Evolutionary conservation across 35 echinoderm and acorn worm genomes (phyloP), one percentile per base, ranked within the genome.

Genomic region (Diadema setosum): DNA sequence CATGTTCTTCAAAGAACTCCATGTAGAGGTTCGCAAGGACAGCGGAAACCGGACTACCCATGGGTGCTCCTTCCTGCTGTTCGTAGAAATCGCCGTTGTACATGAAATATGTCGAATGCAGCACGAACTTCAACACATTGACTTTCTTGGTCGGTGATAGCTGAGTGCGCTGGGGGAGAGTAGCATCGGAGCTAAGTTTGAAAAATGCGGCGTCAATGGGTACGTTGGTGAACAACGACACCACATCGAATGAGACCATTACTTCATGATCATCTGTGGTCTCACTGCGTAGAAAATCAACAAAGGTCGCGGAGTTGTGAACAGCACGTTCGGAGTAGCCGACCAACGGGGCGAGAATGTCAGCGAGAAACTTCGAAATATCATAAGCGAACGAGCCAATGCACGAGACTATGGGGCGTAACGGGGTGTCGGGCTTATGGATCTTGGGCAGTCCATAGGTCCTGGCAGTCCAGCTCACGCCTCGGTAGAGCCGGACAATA

Each of bases 21-120:
- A 87, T 87, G 44, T 70, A 87, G 16, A 87, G 5, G 43, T 87
- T 87, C 11, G 85, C 85, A 7, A 87, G 36, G 34, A 87, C 41
- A 32, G 64, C 57, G n/a, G 58, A 70, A 45, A 87, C 65, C 14
- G 61, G 61, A 14, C 58, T 70, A 2, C 85, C 85, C 85, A 87
- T 87, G n/a, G 85, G 63, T 0, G 85, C 85, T 8, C 85, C 63
- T 44, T 70, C 85, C 20, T 65, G 60, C 39, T 87, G 55, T 32
- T 21, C 20, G 30, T 65, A 40, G 39, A 85, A 85, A 36, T 1
- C 2, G 6, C 58, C 83, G 31, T 65, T 67, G 39, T 85, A 56
- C 36, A 65, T 45, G 58, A 85, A 85, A 36, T 85, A 85, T 5
- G 83, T 85, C 5, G 83, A 58, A n/a, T 61, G 3, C n/a, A 56